phyloP scores from a whole-genome alignment of 2,797 vertebrate genomes.

The Nyctalus aviator region DNA sequence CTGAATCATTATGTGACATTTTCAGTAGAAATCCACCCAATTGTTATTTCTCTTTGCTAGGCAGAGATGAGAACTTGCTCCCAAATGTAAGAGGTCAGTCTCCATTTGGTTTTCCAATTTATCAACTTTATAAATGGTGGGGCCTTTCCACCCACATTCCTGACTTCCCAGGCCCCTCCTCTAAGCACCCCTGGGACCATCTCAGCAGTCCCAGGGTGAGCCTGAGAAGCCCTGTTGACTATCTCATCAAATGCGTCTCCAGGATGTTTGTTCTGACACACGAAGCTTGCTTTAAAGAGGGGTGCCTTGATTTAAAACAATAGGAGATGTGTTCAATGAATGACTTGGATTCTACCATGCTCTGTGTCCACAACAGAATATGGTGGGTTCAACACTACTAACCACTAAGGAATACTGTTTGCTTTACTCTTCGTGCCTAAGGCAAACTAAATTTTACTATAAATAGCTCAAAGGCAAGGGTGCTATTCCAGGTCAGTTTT shows the following conservation, averaged over 20 bases:
- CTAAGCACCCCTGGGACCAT: background rate
- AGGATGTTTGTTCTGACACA: background rate
- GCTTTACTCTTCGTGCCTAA: background rate
- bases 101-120: background rate
- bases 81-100: background rate
- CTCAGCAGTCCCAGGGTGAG: background rate
- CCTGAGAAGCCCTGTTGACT: background rate
- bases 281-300: background rate
- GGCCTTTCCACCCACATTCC: background rate
- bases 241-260: background rate
- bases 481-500: background rate
- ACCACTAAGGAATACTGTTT: background rate
- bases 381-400: background rate
- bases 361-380: background rate
- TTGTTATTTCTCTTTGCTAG: constrained; percentile 17
- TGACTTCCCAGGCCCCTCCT: background rate
- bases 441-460: background rate
- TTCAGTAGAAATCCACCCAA: background rate
- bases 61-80: background rate
- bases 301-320: background rate
- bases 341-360: background rate
- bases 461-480: background rate
- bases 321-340: background rate
- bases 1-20: background rate
- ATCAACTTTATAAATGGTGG: background rate